Percentiles rank a stretch among this genome's conserved stretches.
These are phyloP conservation scores for Montipora foliosa DNA, from an alignment of 64 coral and sea anemone species.

Conservation along the genomic window DNA sequence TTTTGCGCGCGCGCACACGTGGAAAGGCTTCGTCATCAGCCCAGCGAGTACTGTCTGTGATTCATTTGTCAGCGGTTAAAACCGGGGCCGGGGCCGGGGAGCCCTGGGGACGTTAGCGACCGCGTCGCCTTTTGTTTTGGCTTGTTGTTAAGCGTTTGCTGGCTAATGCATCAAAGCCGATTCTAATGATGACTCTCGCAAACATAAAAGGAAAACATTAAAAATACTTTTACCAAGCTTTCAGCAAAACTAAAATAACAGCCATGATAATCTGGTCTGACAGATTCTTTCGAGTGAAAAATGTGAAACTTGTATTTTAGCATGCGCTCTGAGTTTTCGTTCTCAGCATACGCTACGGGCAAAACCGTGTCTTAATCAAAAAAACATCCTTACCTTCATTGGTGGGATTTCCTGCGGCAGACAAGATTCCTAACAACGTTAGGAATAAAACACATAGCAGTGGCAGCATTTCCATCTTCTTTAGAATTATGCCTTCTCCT, in stretches of 20 bases:
- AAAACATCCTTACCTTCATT: neutral
- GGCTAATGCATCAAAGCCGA: no score
- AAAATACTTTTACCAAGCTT: no score
- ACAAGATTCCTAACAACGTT: neutral
- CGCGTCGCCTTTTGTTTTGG: neutral
- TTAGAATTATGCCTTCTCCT: neutral
- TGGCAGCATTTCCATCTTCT: neutral
- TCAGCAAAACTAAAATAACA: neutral
- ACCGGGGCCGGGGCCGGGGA: neutral
- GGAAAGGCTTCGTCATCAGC: neutral
- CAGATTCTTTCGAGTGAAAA: neutral
- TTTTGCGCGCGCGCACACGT: neutral
- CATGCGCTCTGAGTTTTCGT: neutral
- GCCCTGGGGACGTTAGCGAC: neutral
- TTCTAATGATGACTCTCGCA: no score
- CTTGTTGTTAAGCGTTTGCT: no score
- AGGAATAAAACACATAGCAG: neutral
- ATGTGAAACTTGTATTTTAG: neutral
- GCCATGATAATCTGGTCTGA: neutral
- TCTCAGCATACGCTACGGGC: neutral
- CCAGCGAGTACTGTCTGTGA: neutral
- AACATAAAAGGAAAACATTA: no score
- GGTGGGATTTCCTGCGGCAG: neutral
- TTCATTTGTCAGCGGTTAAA: neutral
- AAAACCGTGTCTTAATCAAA: neutral